Base-by-base conservation (phyloP, 1,140 invertebrate species). In the Periplaneta americana region DNA sequence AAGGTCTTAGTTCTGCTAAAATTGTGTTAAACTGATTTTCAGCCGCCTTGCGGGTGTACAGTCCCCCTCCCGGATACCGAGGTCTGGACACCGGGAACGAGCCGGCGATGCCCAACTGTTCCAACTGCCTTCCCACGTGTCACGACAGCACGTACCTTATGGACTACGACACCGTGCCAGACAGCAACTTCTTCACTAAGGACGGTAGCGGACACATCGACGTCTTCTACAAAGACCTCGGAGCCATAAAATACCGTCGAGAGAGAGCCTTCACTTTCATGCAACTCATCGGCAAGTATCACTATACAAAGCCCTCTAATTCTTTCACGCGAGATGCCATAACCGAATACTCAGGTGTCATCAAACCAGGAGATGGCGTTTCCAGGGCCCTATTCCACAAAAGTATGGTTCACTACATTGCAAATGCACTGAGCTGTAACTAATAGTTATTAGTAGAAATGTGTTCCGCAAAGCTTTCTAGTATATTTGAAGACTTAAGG, bases 251-350 rank as follows among this genome's bases (percentile, higher is more conserved):
- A 76, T 86, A 86, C 37, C 83, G 84, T n/a, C 22, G 85, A 76
- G 84, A 85, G 75, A 83, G 86, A n/a, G 85, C 84, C 5, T 86
- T 85, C 39, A 85, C 84, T 34, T 85, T 84, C 83, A 78, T 85
- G 8, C 84, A 86, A 39, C 75, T 86, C 28, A 34, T 86, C 36
- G 85, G 85, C 85, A 82, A 66, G 75, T 76, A 79, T 1, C 11
- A 31, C 78, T 0, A n/a, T n/a, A n/a, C n/a, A n/a, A n/a, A n/a
- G n/a, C n/a, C n/a, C n/a, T n/a, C n/a, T n/a, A n/a, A n/a, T n/a
- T n/a, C n/a, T n/a, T n/a, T n/a, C n/a, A n/a, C n/a, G n/a, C n/a
- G n/a, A n/a, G n/a, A n/a, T n/a, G n/a, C n/a, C n/a, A n/a, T n/a
- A n/a, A n/a, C n/a, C n/a, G n/a, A n/a, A n/a, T n/a, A n/a, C n/a